Conservation (phyloP, 2,113 vertebrate species). For the Meriones unguiculatus region DNA sequence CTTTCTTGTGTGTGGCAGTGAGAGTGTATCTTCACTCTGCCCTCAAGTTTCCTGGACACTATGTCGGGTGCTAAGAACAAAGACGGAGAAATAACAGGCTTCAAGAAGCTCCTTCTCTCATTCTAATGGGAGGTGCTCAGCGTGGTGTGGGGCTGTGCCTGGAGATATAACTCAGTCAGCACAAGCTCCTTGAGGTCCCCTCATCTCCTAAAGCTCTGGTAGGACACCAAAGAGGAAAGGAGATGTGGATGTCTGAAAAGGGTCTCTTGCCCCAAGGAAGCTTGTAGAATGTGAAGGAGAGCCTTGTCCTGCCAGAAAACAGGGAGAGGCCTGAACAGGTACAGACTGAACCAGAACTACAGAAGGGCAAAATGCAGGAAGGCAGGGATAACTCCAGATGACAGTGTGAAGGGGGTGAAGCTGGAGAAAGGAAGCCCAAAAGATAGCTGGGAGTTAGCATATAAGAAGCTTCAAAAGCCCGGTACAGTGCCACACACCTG, state of each 20-base stretch:
- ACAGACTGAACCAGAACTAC: slow-evolving; percentile 9
- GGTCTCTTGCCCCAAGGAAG: background rate
- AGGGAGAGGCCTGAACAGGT: background rate
- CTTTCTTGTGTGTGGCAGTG: background rate
- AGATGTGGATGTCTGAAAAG: background rate
- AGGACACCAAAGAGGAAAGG: background rate
- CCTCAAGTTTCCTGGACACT: slow-evolving; percentile 25
- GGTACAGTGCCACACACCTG: too few species aligned
- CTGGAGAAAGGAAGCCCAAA: background rate
- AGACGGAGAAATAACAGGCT: slow-evolving; percentile 16
- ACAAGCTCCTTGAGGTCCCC: background rate
- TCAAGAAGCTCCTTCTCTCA: slow-evolving; percentile 7
- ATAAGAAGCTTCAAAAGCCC: background rate
- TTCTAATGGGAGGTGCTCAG: background rate
- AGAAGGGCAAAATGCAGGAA: background rate
- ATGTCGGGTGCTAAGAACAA: slow-evolving; percentile 11
- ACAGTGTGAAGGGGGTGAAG: background rate
- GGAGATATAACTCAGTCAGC: background rate
- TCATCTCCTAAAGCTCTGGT: slow-evolving; percentile 26
- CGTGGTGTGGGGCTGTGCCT: background rate
- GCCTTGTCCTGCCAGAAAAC: background rate
- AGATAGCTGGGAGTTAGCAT: background rate
- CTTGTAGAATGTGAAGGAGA: background rate
- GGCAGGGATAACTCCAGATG: background rate
- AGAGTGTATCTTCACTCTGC: slow-evolving; percentile 4